Evolutionary conservation across 2,797 vertebrate species (phyloP).

Genomic region (Helarctos malayanus): DNA sequence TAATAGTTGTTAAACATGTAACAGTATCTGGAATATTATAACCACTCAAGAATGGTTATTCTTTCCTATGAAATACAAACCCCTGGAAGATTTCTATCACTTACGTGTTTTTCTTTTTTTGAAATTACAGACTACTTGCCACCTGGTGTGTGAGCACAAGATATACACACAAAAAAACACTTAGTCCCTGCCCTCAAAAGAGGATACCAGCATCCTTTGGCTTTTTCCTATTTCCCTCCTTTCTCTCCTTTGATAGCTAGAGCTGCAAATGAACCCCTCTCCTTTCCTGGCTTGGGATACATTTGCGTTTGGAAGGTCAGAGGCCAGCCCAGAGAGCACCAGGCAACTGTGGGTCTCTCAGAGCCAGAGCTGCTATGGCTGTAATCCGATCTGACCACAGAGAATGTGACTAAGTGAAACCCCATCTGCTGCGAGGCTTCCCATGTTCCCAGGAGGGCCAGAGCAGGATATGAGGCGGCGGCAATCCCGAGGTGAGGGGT

Average conservation of each 20-base stretch:
- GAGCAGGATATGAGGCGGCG: constrained; percentile 89
- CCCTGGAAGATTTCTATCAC: neutral
- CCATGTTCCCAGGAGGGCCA: constrained; percentile 84
- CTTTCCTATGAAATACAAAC: neutral
- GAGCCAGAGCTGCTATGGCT: constrained; percentile 83
- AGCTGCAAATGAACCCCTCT: neutral
- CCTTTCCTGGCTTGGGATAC: neutral
- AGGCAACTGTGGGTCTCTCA: constrained; percentile 35
- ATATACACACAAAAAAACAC: neutral
- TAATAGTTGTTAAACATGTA: constrained; percentile 44
- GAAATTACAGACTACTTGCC: neutral
- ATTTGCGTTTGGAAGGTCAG: constrained; percentile 26
- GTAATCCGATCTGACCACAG: constrained; percentile 85
- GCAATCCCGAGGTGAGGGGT: constrained; percentile 83
- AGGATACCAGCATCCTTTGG: neutral
- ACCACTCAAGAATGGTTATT: neutral
- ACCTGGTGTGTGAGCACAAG: neutral
- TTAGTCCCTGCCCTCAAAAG: neutral
- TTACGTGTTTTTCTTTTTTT: neutral
- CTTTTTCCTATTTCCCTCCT: neutral
- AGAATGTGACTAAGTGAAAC: constrained; percentile 88
- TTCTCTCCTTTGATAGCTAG: neutral
- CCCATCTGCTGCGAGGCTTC: constrained; percentile 89
- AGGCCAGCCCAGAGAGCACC: constrained; percentile 5
- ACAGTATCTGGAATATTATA: neutral